Evolutionary conservation across 2,113 vertebrate species (phyloP), one percentile per base, ranked within the genome.

Genomic region (Cheilinus undulatus): DNA sequence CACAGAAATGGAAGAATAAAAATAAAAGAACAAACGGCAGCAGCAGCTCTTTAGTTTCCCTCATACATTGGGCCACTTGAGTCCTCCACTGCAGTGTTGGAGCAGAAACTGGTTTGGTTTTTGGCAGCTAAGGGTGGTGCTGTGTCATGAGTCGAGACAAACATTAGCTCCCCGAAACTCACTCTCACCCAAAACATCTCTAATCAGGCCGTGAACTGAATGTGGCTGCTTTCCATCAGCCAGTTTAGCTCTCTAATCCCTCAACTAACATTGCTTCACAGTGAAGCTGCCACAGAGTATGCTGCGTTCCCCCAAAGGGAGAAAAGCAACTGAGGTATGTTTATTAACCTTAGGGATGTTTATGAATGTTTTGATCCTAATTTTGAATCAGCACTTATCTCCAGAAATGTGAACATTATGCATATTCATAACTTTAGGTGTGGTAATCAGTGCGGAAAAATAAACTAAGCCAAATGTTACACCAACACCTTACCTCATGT

Each of bases 91-190:
- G 42, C 71, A 63, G 70, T 50, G 43, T 1, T 73, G 36, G 50
- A 85, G 65, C 69, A 69, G 69, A 73, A 64, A 88, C 76, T 71
- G 67, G 49, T 71, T 62, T 27, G 42, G 23, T 67, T 73, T 36
- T 67, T 78, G 74, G 70, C 67, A 67, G 76, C 72, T 53, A 61
- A 20, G 49, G 70, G 70, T 70, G 0, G 22, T 54, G 56, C 74
- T 43, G 34, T 20, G 73, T 80, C 73, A 64, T 28, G 36, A 45
- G 28, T n/a, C 14, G 40, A 74, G 27, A 65, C 52, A 54, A 22
- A 22, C 73, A 32, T 34, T 48, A 49, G 34, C 27, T 13, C 27
- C 22, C 53, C 17, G 10, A 53, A 43, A 53, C 38, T 73, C 49
- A 34, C 50, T 78, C 45, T 46, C 10, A 50, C 36, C 64, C 60